These are phyloP conservation scores for Ethmia dodecea DNA, from an alignment of 2,888 invertebrate genomes.

Conservation along the genomic window DNA sequence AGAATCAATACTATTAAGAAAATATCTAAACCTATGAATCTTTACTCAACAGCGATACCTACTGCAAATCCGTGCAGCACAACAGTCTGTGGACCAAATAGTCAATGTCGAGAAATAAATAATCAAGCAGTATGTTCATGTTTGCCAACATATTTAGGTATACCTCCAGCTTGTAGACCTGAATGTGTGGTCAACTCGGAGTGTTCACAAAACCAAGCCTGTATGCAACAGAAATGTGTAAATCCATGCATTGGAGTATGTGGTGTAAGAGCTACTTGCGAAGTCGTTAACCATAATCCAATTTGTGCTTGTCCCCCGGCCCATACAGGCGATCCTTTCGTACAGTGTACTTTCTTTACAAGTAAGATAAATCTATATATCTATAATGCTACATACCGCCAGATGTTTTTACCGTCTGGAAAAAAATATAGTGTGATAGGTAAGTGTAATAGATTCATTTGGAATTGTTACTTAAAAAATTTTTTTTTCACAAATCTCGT, in stretches of 20 bases:
- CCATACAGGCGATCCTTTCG: slow-evolving; percentile 82
- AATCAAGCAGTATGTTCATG: slow-evolving; percentile 86
- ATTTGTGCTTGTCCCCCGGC: slow-evolving; percentile 83
- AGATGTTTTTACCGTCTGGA: too few relatives aligned
- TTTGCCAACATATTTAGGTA: slow-evolving; percentile 81
- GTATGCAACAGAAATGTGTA: slow-evolving; percentile 83
- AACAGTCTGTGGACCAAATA: slow-evolving; percentile 85
- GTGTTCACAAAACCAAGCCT: slow-evolving; percentile 82
- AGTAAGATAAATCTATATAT: slow-evolving; percentile 38
- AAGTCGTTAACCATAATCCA: slow-evolving; percentile 85
- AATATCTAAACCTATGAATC: background rate
- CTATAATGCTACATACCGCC: too few relatives aligned
- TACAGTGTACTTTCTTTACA: slow-evolving; percentile 57
- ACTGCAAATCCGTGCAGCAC: slow-evolving; percentile 80
- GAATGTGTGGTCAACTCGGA: slow-evolving; percentile 86
- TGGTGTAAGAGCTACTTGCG: slow-evolving; percentile 79
- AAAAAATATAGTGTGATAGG: too few relatives aligned
- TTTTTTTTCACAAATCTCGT: too few relatives aligned
- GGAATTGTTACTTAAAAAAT: too few relatives aligned
- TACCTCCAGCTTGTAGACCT: slow-evolving; percentile 84
- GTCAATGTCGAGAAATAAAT: slow-evolving; percentile 79
- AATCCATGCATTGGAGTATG: slow-evolving; percentile 86
- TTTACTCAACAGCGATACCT: slow-evolving; percentile 33
- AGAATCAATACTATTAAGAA: too few relatives aligned
- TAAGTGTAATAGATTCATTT: too few relatives aligned